A percentile compares a stretch with the other conserved stretches of the same genome.
Evolutionary conservation across 1,140 invertebrate species (phyloP).

Genomic region (Papilio aristodemus): DNA sequence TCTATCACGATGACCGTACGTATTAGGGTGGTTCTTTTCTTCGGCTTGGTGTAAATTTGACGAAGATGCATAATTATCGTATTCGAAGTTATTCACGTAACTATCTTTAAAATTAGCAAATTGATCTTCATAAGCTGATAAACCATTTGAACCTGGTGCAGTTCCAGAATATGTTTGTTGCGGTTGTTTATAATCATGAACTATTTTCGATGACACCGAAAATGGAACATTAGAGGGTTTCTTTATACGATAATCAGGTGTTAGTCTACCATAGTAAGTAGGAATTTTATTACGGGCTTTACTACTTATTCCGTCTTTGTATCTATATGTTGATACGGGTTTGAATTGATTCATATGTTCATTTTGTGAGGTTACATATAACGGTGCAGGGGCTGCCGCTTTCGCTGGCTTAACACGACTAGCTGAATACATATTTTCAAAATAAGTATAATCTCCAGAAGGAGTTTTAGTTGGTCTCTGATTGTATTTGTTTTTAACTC

Average conservation of each 20-base stretch:
- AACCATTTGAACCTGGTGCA: slow-evolving; percentile 36
- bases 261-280: slow-evolving; percentile 50
- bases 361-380: slow-evolving; percentile 48
- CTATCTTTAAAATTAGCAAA: slow-evolving; percentile 60
- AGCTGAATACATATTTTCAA: slow-evolving; percentile 65
- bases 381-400: slow-evolving; percentile 33
- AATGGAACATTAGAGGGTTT: slow-evolving; percentile 52
- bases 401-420: slow-evolving; percentile 41
- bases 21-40: slow-evolving; percentile 54
- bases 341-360: slow-evolving; percentile 51
- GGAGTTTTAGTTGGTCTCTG: slow-evolving; percentile 49
- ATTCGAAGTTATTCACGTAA: slow-evolving; percentile 63
- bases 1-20: slow-evolving; percentile 42
- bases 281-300: slow-evolving; percentile 49
- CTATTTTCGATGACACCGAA: slow-evolving; percentile 60
- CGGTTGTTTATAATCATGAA: slow-evolving; percentile 69
- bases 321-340: slow-evolving; percentile 40
- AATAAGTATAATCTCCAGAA: slow-evolving; percentile 63
- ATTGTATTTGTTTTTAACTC: slow-evolving; percentile 51
- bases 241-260: slow-evolving; percentile 47
- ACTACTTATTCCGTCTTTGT: slow-evolving; percentile 50
- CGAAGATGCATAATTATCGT: slow-evolving; percentile 64
- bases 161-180: slow-evolving; percentile 50
- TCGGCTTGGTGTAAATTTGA: slow-evolving; percentile 58
- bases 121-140: slow-evolving; percentile 56